Percentiles rank a stretch among this genome's conserved stretches.
These are phyloP conservation scores for Xenopus laevis DNA, from an alignment of 2,113 vertebrate species.

Conservation along the genomic window DNA sequence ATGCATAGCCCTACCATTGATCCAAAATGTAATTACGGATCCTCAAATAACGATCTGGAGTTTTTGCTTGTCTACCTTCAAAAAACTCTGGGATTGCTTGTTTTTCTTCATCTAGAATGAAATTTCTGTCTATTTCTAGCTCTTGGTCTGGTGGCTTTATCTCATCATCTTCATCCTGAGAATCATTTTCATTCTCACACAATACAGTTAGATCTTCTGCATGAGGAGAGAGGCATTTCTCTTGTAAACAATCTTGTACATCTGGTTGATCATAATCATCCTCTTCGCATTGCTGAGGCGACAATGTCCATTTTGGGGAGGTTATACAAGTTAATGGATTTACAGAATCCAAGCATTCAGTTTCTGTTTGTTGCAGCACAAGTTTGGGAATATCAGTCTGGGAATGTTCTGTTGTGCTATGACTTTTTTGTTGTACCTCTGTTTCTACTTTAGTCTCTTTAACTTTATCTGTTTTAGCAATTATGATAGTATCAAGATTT, in stretches of 20 bases:
- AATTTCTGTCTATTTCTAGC: conserved; percentile 73
- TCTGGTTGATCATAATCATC: not conserved
- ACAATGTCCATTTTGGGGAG: not conserved
- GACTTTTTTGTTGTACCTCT: not conserved
- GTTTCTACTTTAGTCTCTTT: conserved; percentile 3
- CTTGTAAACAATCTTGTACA: conserved; percentile 38
- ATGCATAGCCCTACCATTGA: conserved; percentile 76
- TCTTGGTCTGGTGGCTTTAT: conserved; percentile 88
- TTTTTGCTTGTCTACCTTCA: conserved; percentile 92
- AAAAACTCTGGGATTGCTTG: conserved; percentile 97
- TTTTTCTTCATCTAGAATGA: conserved; percentile 88
- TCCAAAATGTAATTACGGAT: conserved; percentile 97
- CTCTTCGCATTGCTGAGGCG: not conserved
- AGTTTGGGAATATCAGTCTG: not conserved
- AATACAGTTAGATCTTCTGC: conserved; percentile 14
- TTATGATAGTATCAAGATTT: not conserved
- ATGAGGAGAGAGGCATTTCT: conserved; percentile 47
- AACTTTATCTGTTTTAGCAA: not conserved
- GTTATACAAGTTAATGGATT: not conserved
- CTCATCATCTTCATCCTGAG: conserved; percentile 73
- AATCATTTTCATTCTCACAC: conserved; percentile 60
- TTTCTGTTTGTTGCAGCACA: not conserved
- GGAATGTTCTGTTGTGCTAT: not conserved
- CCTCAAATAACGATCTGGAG: conserved; percentile 92
- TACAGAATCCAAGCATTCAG: not conserved